Percentiles rank a stretch among this genome's conserved stretches.
phyloP scores from a whole-genome alignment of 1,140 invertebrate genomes.

The Penaeus chinensis region DNA sequence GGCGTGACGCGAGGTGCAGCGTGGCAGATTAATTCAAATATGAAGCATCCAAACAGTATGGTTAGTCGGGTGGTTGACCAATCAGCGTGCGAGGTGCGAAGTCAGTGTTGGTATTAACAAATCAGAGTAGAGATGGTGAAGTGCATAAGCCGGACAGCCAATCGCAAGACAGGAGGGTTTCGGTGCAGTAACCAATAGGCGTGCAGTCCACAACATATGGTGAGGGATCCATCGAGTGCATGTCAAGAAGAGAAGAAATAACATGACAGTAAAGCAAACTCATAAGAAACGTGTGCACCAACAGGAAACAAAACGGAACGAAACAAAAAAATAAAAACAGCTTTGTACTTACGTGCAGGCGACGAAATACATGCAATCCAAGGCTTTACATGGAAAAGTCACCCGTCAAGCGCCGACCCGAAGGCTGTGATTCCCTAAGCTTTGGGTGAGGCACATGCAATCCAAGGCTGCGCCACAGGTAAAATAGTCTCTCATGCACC shows the following conservation, averaged over 20 bases:
- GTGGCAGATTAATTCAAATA: too few species aligned
- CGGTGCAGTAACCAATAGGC: slow-evolving; percentile 13
- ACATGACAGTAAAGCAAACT: slow-evolving; percentile 30
- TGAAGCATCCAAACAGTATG: neutral
- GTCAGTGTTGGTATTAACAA: neutral
- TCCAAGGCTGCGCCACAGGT: slow-evolving; percentile 46
- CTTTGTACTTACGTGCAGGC: slow-evolving; percentile 62
- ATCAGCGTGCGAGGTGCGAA: slow-evolving; percentile 20
- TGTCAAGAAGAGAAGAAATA: slow-evolving; percentile 34
- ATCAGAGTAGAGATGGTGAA: neutral
- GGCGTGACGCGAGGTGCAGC: too few species aligned
- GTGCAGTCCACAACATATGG: slow-evolving; percentile 31
- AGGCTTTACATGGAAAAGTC: slow-evolving; percentile 54
- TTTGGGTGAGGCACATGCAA: slow-evolving; percentile 56
- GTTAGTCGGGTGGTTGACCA: neutral
- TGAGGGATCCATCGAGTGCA: slow-evolving; percentile 34
- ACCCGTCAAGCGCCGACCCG: slow-evolving; percentile 52
- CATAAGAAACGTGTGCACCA: slow-evolving; percentile 23
- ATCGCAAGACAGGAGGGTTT: neutral
- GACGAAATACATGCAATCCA: slow-evolving; percentile 59
- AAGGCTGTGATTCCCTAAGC: slow-evolving; percentile 49
- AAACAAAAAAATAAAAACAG: slow-evolving; percentile 42
- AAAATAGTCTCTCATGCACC: slow-evolving; percentile 50
- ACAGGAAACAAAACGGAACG: neutral
- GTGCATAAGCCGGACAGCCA: neutral